Conservation (phyloP, 2,113 vertebrate species). For the Panthera uncia region DNA sequence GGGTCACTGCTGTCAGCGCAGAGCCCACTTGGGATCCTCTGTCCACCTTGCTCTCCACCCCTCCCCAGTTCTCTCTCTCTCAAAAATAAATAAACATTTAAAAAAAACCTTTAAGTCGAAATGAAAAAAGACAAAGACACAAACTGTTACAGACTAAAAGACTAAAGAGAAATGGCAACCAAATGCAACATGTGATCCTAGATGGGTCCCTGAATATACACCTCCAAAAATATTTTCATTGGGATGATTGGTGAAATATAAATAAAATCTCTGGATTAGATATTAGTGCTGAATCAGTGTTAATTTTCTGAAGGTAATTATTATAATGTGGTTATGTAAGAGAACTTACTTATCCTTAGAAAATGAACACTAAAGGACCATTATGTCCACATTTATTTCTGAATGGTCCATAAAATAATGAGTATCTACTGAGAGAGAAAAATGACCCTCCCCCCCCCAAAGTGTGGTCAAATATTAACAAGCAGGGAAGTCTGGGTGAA, state of each 20-base stretch:
- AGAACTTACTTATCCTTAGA: slow-evolving; percentile 19
- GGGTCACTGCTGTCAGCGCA: too few relatives aligned
- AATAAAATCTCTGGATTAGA: background rate
- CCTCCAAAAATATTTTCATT: background rate
- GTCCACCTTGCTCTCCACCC: too few relatives aligned
- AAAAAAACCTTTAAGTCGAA: too few relatives aligned
- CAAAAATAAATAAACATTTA: too few relatives aligned
- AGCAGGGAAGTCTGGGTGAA: background rate
- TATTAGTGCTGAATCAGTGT: background rate
- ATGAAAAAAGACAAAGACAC: background rate
- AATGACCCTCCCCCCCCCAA: background rate
- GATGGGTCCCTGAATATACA: background rate
- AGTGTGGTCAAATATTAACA: background rate
- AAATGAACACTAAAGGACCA: background rate
- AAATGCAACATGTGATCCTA: background rate
- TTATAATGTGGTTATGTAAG: background rate
- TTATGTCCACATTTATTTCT: background rate
- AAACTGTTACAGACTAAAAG: background rate
- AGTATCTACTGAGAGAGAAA: background rate
- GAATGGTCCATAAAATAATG: background rate
- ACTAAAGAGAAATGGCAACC: background rate
- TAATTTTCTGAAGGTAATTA: background rate
- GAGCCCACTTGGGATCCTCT: too few relatives aligned
- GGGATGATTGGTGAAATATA: background rate
- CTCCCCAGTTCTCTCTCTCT: too few relatives aligned